These are phyloP conservation scores for Aproaerema taeniolella DNA, from an alignment of 2,888 invertebrate genomes.

Conservation along the genomic window DNA sequence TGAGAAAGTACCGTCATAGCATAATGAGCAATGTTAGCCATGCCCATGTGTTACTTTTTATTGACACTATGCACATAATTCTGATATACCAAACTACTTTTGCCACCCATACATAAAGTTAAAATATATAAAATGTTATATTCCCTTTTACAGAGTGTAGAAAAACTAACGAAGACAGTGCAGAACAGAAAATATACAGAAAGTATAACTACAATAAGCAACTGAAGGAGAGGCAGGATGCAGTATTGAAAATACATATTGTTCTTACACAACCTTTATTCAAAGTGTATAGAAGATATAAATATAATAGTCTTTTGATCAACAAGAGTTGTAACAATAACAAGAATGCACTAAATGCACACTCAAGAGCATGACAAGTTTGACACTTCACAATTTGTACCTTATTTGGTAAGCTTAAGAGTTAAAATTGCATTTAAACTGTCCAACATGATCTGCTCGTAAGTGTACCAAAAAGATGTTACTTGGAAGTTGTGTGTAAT, in stretches of 20 bases:
- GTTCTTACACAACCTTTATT: constrained; percentile 60
- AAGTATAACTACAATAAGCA: constrained; percentile 6
- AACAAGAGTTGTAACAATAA: constrained; percentile 27
- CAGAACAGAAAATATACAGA: constrained; percentile 9
- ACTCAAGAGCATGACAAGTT: no score
- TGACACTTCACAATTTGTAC: no score
- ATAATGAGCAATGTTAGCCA: no score
- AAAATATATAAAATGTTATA: no score
- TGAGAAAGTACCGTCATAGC: no score
- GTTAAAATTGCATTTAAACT: constrained; percentile 12
- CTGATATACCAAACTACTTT: no score
- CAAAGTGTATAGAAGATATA: constrained; percentile 50
- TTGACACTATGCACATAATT: no score
- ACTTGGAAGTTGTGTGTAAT: no score
- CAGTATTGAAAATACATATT: constrained; percentile 63
- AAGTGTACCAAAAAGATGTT: constrained; percentile 8
- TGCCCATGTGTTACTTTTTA: no score
- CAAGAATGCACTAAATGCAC: constrained; percentile 17
- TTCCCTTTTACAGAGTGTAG: no score
- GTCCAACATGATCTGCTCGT: neutral
- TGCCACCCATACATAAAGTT: no score
- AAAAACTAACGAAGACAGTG: constrained; percentile 2
- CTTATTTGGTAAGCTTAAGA: no score
- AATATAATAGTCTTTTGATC: constrained; percentile 45
- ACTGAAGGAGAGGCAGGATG: constrained; percentile 31